Evolutionary conservation across 92 coral and sea anemone species (phyloP).

Genomic region (Palythoa heliodiscus): DNA sequence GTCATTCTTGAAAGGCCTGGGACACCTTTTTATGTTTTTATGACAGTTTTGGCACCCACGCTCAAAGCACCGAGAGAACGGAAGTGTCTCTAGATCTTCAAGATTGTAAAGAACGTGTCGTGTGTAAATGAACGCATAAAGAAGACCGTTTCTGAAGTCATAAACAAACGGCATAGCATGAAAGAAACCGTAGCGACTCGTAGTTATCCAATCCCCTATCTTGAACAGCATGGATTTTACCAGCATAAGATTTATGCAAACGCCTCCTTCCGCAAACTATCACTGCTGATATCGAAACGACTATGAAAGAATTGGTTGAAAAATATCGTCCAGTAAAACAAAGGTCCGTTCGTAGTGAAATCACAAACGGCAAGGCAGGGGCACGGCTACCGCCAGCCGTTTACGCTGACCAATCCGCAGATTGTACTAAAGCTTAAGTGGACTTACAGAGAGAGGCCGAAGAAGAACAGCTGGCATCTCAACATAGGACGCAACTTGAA

Average conservation of each 20-base stretch:
- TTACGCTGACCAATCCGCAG: conserved; percentile 1
- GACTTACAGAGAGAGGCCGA: background rate
- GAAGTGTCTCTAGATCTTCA: conserved; percentile 29
- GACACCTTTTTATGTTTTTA: background rate
- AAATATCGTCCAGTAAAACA: background rate
- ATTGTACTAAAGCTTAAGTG: background rate
- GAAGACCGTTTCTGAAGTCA: conserved; percentile 4
- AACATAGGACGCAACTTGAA: background rate
- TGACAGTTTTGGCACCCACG: too few species aligned
- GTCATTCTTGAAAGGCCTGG: conserved; percentile 34
- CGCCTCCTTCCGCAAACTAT: background rate
- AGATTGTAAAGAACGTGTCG: background rate
- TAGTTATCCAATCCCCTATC: conserved; percentile 7
- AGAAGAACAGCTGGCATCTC: background rate
- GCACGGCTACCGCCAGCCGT: background rate
- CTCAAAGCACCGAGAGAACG: background rate
- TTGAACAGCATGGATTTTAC: conserved; percentile 29
- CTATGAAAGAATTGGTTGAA: background rate
- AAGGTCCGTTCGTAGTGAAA: background rate
- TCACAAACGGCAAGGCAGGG: background rate
- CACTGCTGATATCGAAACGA: background rate
- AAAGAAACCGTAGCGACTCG: conserved; percentile 42
- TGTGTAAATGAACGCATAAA: conserved; percentile 2
- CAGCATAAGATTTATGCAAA: conserved; percentile 31
- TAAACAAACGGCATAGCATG: background rate